A percentile compares a stretch with the other conserved stretches of the same genome.
Evolutionary conservation across 2,113 vertebrate species (phyloP).

Genomic region (Cygnus buccinator): DNA sequence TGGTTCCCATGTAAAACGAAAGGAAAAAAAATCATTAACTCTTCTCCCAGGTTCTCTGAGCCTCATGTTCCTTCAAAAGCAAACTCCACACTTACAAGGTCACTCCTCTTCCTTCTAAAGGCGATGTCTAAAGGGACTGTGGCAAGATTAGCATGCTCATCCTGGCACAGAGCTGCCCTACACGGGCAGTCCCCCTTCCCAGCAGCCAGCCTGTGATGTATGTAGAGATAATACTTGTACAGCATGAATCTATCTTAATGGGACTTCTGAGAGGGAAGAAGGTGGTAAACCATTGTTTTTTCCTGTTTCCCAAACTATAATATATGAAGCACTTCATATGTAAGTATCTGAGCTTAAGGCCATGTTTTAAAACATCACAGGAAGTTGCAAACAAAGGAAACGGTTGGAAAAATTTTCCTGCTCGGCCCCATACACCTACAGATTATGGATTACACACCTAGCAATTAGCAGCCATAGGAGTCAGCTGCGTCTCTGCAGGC

Average conservation of each 20-base stretch:
- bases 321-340: background rate
- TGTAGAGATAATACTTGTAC: background rate
- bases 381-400: background rate
- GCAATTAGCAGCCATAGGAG: background rate
- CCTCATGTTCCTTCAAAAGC: background rate
- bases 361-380: background rate
- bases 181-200: background rate
- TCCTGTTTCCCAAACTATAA: background rate
- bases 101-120: background rate
- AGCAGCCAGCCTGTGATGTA: background rate
- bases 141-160: background rate
- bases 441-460: background rate
- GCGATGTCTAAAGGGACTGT: background rate
- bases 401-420: background rate
- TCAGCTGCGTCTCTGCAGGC: background rate
- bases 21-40: background rate
- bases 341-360: background rate
- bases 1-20: background rate
- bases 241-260: background rate
- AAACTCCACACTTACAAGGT: background rate
- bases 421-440: background rate
- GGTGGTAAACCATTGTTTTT: background rate
- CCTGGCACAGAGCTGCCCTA: background rate
- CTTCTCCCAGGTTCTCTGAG: background rate
- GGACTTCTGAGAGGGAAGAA: background rate